Conservation (phyloP, 1,140 invertebrate species). For the Bombyx mandarina region DNA sequence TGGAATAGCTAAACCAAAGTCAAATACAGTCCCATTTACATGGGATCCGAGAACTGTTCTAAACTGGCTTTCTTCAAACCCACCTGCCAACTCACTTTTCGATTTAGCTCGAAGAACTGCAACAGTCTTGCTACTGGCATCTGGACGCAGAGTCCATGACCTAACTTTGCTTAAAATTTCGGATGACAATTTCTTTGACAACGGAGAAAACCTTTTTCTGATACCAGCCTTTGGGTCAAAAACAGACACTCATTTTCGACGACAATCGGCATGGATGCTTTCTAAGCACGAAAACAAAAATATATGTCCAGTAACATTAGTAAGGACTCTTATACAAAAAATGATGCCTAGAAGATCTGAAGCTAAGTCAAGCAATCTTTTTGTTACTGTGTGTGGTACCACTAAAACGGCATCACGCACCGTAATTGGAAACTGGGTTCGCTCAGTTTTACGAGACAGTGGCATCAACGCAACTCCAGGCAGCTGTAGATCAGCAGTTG, state of each 20-base stretch:
- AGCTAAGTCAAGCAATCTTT: conserved; percentile 33
- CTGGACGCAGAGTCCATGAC: conserved; percentile 10
- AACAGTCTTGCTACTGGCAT: conserved; percentile 1
- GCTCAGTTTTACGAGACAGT: conserved; percentile 23
- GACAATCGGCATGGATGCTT: conserved; percentile 14
- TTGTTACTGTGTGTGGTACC: conserved; percentile 34
- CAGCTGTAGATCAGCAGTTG: conserved; percentile 30
- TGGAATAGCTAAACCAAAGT: too few species aligned
- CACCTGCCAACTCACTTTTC: not conserved
- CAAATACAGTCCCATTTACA: too few species aligned
- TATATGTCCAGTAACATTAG: conserved; percentile 30
- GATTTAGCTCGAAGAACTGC: not conserved
- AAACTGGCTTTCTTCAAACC: too few species aligned
- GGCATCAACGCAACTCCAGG: conserved; percentile 32
- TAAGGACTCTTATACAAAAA: conserved; percentile 35
- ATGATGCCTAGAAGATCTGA: conserved; percentile 28
- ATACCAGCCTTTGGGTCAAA: conserved; percentile 14
- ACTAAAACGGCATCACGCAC: conserved; percentile 16
- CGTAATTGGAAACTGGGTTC: conserved; percentile 39
- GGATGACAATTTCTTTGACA: conserved; percentile 7
- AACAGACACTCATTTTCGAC: conserved; percentile 2
- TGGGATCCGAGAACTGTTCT: too few species aligned
- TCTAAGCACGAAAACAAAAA: conserved; percentile 3
- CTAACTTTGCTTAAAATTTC: conserved; percentile 16
- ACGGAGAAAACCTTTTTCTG: conserved; percentile 8